A percentile compares a stretch with the other conserved stretches of the same genome.
These are phyloP conservation scores for Edolisoma coerulescens DNA, from an alignment of 2,113 vertebrate species.

Conservation along the genomic window DNA sequence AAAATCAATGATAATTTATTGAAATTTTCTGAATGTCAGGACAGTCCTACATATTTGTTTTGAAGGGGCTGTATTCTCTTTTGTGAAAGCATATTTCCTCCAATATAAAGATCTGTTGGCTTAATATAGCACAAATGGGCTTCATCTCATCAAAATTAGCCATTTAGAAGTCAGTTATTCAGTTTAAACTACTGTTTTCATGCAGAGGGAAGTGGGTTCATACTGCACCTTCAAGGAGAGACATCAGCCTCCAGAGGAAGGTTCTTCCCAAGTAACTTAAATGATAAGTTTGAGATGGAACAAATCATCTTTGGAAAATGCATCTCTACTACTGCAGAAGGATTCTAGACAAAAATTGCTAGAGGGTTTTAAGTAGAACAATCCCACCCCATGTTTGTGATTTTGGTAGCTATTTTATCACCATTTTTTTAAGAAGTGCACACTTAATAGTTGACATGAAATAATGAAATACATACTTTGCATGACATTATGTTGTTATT, in stretches of 20 bases:
- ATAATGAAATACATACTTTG: neutral
- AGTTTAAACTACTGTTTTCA: neutral
- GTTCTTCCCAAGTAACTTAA: neutral
- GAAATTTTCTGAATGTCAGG: neutral
- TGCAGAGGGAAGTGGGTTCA: neutral
- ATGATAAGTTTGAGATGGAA: neutral
- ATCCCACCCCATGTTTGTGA: neutral
- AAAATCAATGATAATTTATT: neutral
- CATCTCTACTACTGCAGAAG: neutral
- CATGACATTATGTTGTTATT: neutral
- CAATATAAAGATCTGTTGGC: neutral
- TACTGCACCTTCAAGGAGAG: neutral
- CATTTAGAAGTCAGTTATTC: neutral
- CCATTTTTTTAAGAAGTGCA: neutral
- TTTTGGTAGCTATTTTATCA: neutral
- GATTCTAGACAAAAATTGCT: neutral
- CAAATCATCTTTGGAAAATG: neutral
- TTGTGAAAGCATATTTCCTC: neutral
- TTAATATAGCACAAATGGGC: neutral
- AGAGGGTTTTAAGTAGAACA: neutral
- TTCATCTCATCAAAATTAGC: neutral
- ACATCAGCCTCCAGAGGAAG: neutral
- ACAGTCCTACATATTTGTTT: neutral
- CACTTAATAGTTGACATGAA: conserved; percentile 4
- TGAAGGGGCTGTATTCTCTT: neutral